Evolutionary conservation across 2,888 invertebrate species (phyloP).

Genomic region (Chalcis sispes): DNA sequence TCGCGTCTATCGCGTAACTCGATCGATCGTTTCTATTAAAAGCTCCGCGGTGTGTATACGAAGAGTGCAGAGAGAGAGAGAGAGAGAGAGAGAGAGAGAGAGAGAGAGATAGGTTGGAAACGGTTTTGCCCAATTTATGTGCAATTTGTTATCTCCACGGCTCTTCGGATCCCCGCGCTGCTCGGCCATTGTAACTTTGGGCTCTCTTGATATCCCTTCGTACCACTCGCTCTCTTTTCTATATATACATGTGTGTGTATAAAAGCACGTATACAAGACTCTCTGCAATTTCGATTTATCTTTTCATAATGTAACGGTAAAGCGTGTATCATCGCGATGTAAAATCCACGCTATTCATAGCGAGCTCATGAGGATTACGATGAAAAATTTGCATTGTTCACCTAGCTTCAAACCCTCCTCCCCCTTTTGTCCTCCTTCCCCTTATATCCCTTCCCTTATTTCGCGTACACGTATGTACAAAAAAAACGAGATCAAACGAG

Average conservation of each 20-base stretch:
- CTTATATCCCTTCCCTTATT: background rate
- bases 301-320: slow-evolving; percentile 51
- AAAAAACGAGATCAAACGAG: slow-evolving; percentile 16
- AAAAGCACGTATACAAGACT: too few species aligned
- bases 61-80: background rate
- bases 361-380: background rate
- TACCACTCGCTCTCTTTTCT: background rate
- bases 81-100: too few species aligned
- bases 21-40: too few species aligned
- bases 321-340: slow-evolving; percentile 52
- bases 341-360: slow-evolving; percentile 39
- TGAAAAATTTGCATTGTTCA: slow-evolving; percentile 28
- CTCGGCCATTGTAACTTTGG: slow-evolving; percentile 36
- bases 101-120: slow-evolving; percentile 3
- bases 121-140: slow-evolving; percentile 50
- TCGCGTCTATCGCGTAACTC: too few species aligned
- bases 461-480: background rate
- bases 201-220: slow-evolving; percentile 36
- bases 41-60: too few species aligned
- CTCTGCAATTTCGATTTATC: slow-evolving; percentile 50
- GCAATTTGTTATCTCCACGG: slow-evolving; percentile 44
- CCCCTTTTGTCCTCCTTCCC: background rate
- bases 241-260: too few species aligned
- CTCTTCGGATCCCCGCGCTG: background rate
- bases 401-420: background rate